Evolutionary conservation across 2,113 vertebrate species (phyloP), one percentile per base, ranked within the genome.

Genomic region (Podilymbus podiceps): DNA sequence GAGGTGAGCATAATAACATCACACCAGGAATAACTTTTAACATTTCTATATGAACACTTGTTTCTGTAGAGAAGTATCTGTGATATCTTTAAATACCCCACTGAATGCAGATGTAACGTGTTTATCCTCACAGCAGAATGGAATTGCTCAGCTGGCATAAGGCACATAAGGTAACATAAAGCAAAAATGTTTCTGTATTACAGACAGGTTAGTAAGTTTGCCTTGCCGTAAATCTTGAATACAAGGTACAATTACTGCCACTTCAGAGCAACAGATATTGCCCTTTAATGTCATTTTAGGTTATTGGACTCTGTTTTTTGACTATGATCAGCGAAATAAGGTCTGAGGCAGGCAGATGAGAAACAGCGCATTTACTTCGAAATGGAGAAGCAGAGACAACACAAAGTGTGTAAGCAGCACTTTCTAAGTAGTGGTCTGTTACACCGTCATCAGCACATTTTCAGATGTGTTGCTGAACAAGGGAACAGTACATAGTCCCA

Each of bases 381-480:
- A 96, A 73, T 56, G 40, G 44, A 96, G 73, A 82, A 44, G 63
- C 7, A 79, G 58, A 95, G 87, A 83, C 15, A 50, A 50, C 55
- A 47, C 33, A 78, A 97, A 97, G 79, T 47, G 56, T 78, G 55
- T 59, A 58, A 96, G 33, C 53, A 96, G 89, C 88, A 78, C 78
- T 69, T 97, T 92, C 59, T 52, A 92, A 89, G 44, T 46, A 81
- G 73, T 22, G 49, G 68, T 68, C 83, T 85, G 49, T 92, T 91
- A 94, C 63, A 90, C 82, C 49, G 40, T 31, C 84, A 73, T 94
- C 78, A 97, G 89, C 86, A 95, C 33, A 93, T 97, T 96, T 81
- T 66, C 69, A 88, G 62, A 16, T 27, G 30, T 44, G n/a, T 28
- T 85, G 53, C 53, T 84, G 12, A 90, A 82, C 50, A 77, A 69